Evolutionary conservation across 2,888 invertebrate species (phyloP).

Genomic region (Chrysomela aeneicollis): DNA sequence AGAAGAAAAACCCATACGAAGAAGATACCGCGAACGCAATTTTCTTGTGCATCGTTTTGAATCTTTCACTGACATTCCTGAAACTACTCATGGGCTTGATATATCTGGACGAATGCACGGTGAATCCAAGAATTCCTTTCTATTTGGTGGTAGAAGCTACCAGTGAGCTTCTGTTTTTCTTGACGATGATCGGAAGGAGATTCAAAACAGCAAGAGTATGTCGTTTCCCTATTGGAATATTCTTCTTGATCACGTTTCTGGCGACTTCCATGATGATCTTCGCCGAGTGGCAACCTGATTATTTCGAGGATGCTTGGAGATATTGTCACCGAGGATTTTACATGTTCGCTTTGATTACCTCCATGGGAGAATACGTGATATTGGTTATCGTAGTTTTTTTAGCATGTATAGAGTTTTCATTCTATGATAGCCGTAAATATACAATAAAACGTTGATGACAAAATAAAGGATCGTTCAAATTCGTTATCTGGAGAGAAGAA

Average conservation of each 20-base stretch:
- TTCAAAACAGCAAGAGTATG: slow-evolving; percentile 5
- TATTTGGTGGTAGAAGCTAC: slow-evolving; percentile 22
- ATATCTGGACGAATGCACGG: slow-evolving; percentile 23
- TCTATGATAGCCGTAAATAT: slow-evolving; percentile 1
- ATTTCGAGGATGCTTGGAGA: slow-evolving; percentile 37
- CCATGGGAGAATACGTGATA: slow-evolving; percentile 34
- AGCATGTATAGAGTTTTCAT: slow-evolving; percentile 26
- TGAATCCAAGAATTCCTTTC: slow-evolving; percentile 21
- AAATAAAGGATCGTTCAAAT: no score
- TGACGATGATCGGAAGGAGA: slow-evolving; percentile 24
- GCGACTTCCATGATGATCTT: slow-evolving; percentile 26
- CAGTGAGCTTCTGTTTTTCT: slow-evolving; percentile 32
- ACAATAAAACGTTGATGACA: no score
- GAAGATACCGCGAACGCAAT: slow-evolving; percentile 11
- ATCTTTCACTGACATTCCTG: slow-evolving; percentile 1
- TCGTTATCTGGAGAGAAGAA: background rate
- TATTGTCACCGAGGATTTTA: slow-evolving; percentile 40
- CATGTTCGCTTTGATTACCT: slow-evolving; percentile 28
- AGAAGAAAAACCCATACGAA: slow-evolving; percentile 19
- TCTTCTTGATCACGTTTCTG: slow-evolving; percentile 20
- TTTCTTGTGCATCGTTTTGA: slow-evolving; percentile 13
- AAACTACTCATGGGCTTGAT: slow-evolving; percentile 23
- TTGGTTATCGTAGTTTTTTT: slow-evolving; percentile 25
- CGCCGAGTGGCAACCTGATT: slow-evolving; percentile 43
- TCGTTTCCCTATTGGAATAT: slow-evolving; percentile 22